Percentiles rank a stretch among this genome's conserved stretches.
Evolutionary conservation across 2,113 vertebrate genomes (phyloP).

Genomic region (Cynoglossus semilaevis): DNA sequence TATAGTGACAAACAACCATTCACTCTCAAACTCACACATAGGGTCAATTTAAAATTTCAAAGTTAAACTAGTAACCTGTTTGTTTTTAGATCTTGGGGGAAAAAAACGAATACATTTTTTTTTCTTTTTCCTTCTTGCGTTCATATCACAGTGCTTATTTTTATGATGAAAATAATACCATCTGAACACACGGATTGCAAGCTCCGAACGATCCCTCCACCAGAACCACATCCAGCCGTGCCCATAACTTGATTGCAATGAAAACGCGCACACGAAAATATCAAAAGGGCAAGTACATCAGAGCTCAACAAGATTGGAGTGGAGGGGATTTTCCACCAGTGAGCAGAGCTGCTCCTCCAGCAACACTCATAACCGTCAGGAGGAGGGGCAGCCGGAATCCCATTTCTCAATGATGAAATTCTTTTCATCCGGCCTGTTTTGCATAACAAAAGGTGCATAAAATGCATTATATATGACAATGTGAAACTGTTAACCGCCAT

Average conservation of each 20-base stretch:
- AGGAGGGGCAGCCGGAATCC: constrained; percentile 58
- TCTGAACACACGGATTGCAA: constrained; percentile 12
- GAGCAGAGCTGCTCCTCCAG: constrained; percentile 51
- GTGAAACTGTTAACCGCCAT: constrained; percentile 45
- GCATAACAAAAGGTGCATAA: constrained; percentile 71
- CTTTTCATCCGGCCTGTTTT: constrained; percentile 68
- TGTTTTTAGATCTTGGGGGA: too few species aligned
- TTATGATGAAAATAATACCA: constrained; percentile 1
- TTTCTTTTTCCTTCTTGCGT: too few species aligned
- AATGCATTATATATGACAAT: constrained; percentile 64
- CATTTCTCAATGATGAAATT: constrained; percentile 67
- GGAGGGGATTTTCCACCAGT: constrained; percentile 57
- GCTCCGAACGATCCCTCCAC: constrained; percentile 5
- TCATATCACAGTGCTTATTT: too few species aligned
- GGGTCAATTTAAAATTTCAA: too few species aligned
- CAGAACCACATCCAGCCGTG: constrained; percentile 9
- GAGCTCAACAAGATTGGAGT: constrained; percentile 55
- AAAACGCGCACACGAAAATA: constrained; percentile 45
- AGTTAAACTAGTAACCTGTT: too few species aligned
- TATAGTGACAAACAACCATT: too few species aligned
- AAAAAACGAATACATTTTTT: too few species aligned
- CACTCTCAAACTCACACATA: too few species aligned
- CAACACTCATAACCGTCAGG: constrained; percentile 39
- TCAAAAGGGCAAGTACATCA: constrained; percentile 57
- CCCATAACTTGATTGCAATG: constrained; percentile 18